Evolutionary conservation across 2,113 vertebrate genomes (phyloP).

Genomic region (Crotalus horridus): DNA sequence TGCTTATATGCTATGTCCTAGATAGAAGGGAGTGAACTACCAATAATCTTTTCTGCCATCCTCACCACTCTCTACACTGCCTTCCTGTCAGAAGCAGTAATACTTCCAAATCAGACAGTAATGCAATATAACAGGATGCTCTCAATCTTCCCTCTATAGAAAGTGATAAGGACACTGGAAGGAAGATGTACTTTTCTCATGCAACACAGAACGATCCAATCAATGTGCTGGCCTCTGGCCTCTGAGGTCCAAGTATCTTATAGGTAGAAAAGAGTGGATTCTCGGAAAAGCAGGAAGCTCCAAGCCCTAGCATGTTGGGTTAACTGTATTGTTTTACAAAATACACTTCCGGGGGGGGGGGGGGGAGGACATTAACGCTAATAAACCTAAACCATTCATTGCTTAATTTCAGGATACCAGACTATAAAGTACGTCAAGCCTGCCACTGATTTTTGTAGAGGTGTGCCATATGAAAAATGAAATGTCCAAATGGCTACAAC

Average conservation of each 20-base stretch:
- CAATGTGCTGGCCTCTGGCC: not conserved
- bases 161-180: not conserved
- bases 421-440: slow-evolving; percentile 73
- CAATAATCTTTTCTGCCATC: not conserved
- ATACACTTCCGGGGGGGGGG: slow-evolving; percentile 68
- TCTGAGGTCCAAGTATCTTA: not conserved
- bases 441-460: slow-evolving; percentile 76
- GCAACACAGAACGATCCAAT: not conserved
- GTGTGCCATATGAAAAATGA: slow-evolving; percentile 76
- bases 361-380: slow-evolving; percentile 69
- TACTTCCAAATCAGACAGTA: not conserved
- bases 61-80: not conserved
- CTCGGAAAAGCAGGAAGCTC: slow-evolving; percentile 31
- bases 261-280: not conserved
- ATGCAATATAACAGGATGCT: not conserved
- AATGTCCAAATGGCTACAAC: slow-evolving; percentile 76
- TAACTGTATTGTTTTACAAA: slow-evolving; percentile 73
- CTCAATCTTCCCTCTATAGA: not conserved
- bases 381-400: slow-evolving; percentile 79
- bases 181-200: not conserved
- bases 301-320: slow-evolving; percentile 69
- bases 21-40: not conserved
- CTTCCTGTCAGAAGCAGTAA: not conserved
- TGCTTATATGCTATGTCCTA: not conserved
- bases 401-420: slow-evolving; percentile 73